A percentile compares a stretch with the other conserved stretches of the same genome.
Conservation (phyloP, 2,113 vertebrate genomes). For the Brachyhypopomus occidentalis region DNA sequence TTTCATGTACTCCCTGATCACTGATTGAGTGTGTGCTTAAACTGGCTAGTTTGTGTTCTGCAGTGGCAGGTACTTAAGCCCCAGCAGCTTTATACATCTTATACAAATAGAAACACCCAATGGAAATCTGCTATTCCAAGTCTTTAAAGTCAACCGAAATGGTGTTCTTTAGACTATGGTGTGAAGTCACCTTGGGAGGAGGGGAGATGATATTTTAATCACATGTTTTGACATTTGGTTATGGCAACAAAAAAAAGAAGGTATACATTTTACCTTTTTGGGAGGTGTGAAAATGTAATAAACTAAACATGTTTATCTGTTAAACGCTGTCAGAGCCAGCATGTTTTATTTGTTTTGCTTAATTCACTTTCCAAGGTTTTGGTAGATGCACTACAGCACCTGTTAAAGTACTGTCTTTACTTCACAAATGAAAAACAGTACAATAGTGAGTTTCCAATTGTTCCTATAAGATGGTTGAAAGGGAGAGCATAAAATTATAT, state of each 20-base stretch:
- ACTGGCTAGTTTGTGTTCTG: constrained; percentile 52
- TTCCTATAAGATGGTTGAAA: constrained; percentile 9
- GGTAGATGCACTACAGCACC: constrained; percentile 28
- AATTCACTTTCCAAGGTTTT: constrained; percentile 24
- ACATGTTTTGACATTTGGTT: constrained; percentile 44
- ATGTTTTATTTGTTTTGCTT: constrained; percentile 49
- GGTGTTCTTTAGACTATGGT: constrained; percentile 37
- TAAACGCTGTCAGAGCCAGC: constrained; percentile 40
- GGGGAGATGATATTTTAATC: constrained; percentile 27
- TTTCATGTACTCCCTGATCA: constrained; percentile 41
- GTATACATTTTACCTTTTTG: constrained; percentile 38
- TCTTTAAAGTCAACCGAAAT: constrained; percentile 36
- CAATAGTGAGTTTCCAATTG: constrained; percentile 4
- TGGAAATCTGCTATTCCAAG: constrained; percentile 41
- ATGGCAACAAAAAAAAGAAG: constrained; percentile 28
- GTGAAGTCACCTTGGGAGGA: constrained; percentile 24
- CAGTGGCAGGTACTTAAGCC: constrained; percentile 52
- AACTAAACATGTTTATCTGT: constrained; percentile 42
- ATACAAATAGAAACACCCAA: constrained; percentile 42
- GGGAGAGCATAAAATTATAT: constrained; percentile 9
- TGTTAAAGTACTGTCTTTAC: constrained; percentile 27
- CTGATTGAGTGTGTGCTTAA: constrained; percentile 48
- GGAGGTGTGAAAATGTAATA: constrained; percentile 38
- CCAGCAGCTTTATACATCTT: constrained; percentile 44
- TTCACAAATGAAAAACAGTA: constrained; percentile 27